Conservation (phyloP, 2,888 invertebrate species). For the Nebria brevicollis region DNA sequence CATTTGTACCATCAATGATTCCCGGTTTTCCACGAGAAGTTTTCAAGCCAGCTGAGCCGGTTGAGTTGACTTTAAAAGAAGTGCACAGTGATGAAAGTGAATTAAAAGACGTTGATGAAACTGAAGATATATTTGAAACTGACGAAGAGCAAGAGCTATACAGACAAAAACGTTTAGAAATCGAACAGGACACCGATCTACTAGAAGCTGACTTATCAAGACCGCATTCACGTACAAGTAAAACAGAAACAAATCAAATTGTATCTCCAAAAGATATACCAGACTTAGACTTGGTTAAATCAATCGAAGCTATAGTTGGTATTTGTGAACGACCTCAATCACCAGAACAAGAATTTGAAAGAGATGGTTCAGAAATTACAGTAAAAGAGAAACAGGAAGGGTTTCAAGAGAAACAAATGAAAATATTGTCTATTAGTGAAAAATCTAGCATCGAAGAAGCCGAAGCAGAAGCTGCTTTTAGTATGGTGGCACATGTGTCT, state of each 20-base stretch:
- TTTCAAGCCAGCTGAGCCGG: slow-evolving; percentile 56
- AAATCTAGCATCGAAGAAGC: slow-evolving; percentile 64
- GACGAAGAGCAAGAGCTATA: slow-evolving; percentile 64
- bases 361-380: slow-evolving; percentile 14
- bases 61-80: slow-evolving; percentile 61
- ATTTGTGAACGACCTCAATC: slow-evolving; percentile 67
- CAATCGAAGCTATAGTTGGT: slow-evolving; percentile 58
- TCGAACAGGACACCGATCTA: slow-evolving; percentile 58
- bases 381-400: slow-evolving; percentile 53
- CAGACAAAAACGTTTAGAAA: slow-evolving; percentile 48
- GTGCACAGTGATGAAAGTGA: slow-evolving; percentile 62
- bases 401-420: slow-evolving; percentile 61
- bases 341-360: slow-evolving; percentile 63
- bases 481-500: slow-evolving; percentile 63
- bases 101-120: slow-evolving; percentile 63
- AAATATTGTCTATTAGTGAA: slow-evolving; percentile 60
- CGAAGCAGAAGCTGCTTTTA: slow-evolving; percentile 65
- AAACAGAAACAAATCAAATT: slow-evolving; percentile 59
- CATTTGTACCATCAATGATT: slow-evolving; percentile 55
- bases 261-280: slow-evolving; percentile 60
- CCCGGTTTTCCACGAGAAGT: slow-evolving; percentile 56
- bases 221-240: slow-evolving; percentile 58
- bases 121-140: slow-evolving; percentile 61
- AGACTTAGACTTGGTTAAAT: slow-evolving; percentile 61
- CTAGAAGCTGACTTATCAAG: slow-evolving; percentile 56